Evolutionary conservation across 2,797 vertebrate genomes (phyloP).

Genomic region (Oreochromis mossambicus): DNA sequence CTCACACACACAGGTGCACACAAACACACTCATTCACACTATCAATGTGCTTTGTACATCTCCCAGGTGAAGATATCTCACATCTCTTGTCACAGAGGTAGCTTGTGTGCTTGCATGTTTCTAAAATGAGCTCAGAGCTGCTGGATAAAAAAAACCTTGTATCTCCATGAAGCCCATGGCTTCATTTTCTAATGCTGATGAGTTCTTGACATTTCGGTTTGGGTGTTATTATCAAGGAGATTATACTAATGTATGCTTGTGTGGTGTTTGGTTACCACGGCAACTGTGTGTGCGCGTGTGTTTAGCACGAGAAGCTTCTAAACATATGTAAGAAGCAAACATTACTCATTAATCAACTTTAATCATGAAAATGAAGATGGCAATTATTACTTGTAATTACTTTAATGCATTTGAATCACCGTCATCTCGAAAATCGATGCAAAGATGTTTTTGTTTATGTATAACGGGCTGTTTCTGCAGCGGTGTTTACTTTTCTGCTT

Average conservation of each 20-base stretch:
- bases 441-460: neutral
- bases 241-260: neutral
- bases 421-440: neutral
- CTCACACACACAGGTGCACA: neutral
- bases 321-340: neutral
- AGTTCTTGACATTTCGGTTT: neutral
- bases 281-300: neutral
- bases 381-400: neutral
- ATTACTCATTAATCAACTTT: neutral
- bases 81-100: slow-evolving; percentile 10
- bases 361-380: neutral
- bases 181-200: neutral
- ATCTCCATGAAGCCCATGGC: neutral
- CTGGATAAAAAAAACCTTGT: neutral
- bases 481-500: neutral
- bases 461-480: neutral
- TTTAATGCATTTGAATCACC: neutral
- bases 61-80: slow-evolving; percentile 2
- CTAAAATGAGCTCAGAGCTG: neutral
- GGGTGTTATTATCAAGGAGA: neutral
- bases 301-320: neutral
- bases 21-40: neutral
- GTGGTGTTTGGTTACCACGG: neutral
- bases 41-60: neutral
- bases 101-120: neutral